These are phyloP conservation scores for Sarcophaga subvicina DNA, from an alignment of 2,888 invertebrate species.

Conservation along the genomic window DNA sequence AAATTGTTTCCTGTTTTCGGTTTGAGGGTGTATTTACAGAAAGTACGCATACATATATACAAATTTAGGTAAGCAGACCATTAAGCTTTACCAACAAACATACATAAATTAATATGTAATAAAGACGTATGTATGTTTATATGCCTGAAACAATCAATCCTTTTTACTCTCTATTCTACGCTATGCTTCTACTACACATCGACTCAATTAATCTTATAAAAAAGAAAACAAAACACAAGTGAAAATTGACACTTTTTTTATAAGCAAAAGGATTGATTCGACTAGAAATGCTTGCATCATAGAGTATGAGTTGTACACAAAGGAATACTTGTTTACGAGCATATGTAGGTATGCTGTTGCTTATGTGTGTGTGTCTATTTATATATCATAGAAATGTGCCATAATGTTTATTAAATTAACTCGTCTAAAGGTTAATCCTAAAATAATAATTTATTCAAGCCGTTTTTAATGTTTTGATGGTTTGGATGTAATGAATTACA, in stretches of 20 bases:
- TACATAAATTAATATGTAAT: no score
- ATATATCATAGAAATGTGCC: background rate
- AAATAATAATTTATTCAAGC: background rate
- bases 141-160: background rate
- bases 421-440: conserved; percentile 3
- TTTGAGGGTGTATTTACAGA: no score
- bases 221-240: background rate
- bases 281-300: background rate
- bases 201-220: conserved; percentile 40
- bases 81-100: no score
- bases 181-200: background rate
- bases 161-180: background rate
- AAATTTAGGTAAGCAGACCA: no score
- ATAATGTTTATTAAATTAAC: conserved; percentile 22
- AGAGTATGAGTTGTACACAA: background rate
- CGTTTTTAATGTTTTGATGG: background rate
- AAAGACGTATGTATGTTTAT: no score
- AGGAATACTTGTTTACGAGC: background rate
- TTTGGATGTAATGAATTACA: background rate
- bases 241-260: conserved; percentile 34
- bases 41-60: no score
- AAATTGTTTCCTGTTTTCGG: background rate
- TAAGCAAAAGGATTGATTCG: conserved; percentile 27
- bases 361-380: background rate
- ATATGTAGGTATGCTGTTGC: background rate